These are phyloP conservation scores for Petrocephalus sullivani DNA, from an alignment of 2,797 vertebrate species.

Conservation along the genomic window DNA sequence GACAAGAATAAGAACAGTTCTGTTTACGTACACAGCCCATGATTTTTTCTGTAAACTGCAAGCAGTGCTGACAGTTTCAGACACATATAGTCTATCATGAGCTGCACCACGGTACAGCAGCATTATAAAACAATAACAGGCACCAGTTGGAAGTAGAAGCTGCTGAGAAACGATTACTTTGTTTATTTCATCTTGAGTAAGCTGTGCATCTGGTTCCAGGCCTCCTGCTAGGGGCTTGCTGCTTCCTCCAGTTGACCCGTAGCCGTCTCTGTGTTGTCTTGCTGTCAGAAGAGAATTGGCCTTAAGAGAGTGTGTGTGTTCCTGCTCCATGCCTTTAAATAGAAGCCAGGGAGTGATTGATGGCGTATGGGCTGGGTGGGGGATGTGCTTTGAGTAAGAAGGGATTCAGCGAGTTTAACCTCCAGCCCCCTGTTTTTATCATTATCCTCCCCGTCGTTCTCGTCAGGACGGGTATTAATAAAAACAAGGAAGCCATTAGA, in stretches of 20 bases:
- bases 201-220: conserved; percentile 1
- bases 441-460: conserved; percentile 30
- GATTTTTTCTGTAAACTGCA: not conserved
- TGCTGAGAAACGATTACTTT: not conserved
- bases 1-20: not conserved
- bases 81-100: conserved; percentile 34
- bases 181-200: conserved; percentile 5
- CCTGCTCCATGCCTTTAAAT: conserved; percentile 31
- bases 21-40: not conserved
- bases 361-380: conserved; percentile 46
- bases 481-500: conserved; percentile 28
- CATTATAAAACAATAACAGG: conserved; percentile 28
- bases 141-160: not conserved
- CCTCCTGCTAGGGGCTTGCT: not conserved
- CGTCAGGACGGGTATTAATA: conserved; percentile 8
- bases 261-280: not conserved
- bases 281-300: not conserved
- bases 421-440: conserved; percentile 48
- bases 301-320: conserved; percentile 20
- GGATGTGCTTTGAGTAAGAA: conserved; percentile 37
- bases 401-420: conserved; percentile 45
- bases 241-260: not conserved
- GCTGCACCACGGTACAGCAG: conserved; percentile 33
- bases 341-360: conserved; percentile 48
- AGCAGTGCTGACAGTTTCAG: conserved; percentile 22